Base-by-base conservation (phyloP, 2,888 invertebrate genomes). In the Auanema freiburgensis region DNA sequence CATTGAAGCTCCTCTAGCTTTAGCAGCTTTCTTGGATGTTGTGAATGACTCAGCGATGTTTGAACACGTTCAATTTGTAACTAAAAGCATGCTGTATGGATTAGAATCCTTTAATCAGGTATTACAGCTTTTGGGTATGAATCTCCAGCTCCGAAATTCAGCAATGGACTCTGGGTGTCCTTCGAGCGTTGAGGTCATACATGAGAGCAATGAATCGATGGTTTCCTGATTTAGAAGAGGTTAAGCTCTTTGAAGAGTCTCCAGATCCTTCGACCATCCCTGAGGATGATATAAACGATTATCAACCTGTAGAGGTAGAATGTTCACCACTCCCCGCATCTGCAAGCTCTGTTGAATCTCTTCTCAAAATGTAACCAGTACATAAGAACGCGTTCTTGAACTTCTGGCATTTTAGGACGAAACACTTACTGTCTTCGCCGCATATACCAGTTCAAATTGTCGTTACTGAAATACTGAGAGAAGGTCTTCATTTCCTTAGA, bases 41-140 rank as follows among this genome's bases (percentile, higher is more conserved):
- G 59, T 66, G 52, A 18, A 59, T 10, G 50, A 68, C 60, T 11
- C 59, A 25, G 8, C n/a, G 23, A 24, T 72, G 12, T 77, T 72
- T 42, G 69, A 68, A 14, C 49, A 61, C 1, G 60, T 63, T 10
- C 18, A 46, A 41, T 55, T 65, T 14, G 67, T 74, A 42, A 59
- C 69, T 3, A 51, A 63, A n/a, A 70, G 69, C 24, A 57, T 79
- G 54, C 52, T 79, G 16, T 44, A 55, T 18, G 69, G 60, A 40
- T 61, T 74, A 50, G 76, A 67, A 59, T 51, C 16, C 11, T 68
- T 66, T 65, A 64, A 74, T 33, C 69, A 75, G 71, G 63, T 63
- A 33, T 33, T 33, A 33, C 33, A 33, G 8, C 24, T 43, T 69
- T 44, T 21, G 6, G 8, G 12, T 6, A 44, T 21, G 14, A 24